These are phyloP conservation scores for Troides oblongomaculatus DNA, from an alignment of 2,888 invertebrate species.

Conservation along the genomic window DNA sequence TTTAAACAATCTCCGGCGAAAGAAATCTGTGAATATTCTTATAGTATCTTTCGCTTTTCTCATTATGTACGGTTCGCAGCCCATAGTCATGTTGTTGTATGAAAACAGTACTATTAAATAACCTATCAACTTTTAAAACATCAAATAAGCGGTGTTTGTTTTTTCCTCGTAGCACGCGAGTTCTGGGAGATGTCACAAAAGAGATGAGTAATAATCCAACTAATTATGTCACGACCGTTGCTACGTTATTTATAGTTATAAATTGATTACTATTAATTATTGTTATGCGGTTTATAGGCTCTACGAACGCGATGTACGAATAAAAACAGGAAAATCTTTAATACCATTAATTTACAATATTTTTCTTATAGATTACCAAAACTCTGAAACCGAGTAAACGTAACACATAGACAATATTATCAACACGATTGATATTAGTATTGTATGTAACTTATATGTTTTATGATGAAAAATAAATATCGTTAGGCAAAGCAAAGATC, in stretches of 20 bases:
- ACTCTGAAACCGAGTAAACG: no score
- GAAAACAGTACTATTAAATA: no score
- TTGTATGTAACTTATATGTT: no score
- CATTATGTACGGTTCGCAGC: no score
- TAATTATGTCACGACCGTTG: slow-evolving; percentile 18
- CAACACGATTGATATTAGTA: background rate
- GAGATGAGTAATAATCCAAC: slow-evolving; percentile 22
- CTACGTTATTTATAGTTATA: background rate
- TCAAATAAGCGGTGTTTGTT: background rate
- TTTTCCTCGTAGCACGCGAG: slow-evolving; percentile 19
- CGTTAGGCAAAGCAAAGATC: no score
- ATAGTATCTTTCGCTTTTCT: no score
- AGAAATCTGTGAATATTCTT: no score
- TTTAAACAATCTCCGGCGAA: no score
- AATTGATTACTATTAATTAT: background rate
- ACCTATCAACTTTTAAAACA: background rate
- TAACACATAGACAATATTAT: background rate
- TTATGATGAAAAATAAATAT: no score
- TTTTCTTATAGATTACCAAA: background rate
- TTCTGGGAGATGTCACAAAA: slow-evolving; percentile 27
- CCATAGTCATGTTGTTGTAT: no score
- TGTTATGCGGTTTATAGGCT: background rate
- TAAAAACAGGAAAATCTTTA: background rate
- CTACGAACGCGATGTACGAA: background rate
- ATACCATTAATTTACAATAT: background rate